Percentiles rank a stretch among this genome's conserved stretches.
These are phyloP conservation scores for Ormyrus rosae DNA, from an alignment of 2,888 invertebrate species.

Conservation along the genomic window DNA sequence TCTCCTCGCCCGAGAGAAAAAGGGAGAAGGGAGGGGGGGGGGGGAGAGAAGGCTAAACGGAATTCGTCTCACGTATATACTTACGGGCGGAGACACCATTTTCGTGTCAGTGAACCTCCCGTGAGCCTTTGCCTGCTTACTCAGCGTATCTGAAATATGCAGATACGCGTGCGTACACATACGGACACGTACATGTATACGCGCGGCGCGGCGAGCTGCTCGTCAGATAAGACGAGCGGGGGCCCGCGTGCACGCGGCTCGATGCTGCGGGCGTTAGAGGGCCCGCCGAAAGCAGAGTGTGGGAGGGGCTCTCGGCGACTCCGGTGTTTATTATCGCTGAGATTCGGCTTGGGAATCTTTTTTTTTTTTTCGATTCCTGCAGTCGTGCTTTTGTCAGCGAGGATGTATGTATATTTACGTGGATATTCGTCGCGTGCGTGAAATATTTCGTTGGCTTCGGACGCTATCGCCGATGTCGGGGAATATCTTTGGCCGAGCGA, in stretches of 20 bases:
- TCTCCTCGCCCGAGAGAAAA: conserved; percentile 17
- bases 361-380: too few species aligned
- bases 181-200: too few species aligned
- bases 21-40: background rate
- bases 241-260: background rate
- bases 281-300: background rate
- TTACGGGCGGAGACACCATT: conserved; percentile 1
- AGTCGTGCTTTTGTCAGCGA: too few species aligned
- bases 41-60: background rate
- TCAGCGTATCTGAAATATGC: conserved; percentile 52
- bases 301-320: background rate
- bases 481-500: too few species aligned
- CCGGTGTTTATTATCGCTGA: too few species aligned
- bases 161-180: background rate
- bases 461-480: too few species aligned
- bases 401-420: too few species aligned
- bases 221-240: background rate
- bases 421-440: too few species aligned
- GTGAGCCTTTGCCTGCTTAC: conserved; percentile 30
- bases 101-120: conserved; percentile 49
- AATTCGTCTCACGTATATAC: conserved; percentile 28
- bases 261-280: too few species aligned
- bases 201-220: background rate
- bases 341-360: too few species aligned
- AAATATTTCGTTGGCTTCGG: too few species aligned